Evolutionary conservation across 2,888 invertebrate species (phyloP), one percentile per base, ranked within the genome.

Genomic region (Onthophagus sagittarius): DNA sequence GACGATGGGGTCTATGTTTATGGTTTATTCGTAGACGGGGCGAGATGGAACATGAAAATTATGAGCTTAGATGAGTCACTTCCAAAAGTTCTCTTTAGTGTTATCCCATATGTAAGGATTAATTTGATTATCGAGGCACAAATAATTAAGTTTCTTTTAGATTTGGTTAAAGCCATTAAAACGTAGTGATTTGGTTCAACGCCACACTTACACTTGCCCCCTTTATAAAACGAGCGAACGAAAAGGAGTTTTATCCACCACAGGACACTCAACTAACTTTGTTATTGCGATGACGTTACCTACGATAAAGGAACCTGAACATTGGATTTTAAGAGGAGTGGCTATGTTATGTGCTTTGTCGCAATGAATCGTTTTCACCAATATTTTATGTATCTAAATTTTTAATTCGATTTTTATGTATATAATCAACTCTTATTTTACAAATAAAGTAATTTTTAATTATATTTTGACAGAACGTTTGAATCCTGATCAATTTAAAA

Each of bases 261-360:
- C 97, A 0, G 97, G 97, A 0, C 97, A 97, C 85, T 97, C 96
- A 77, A 96, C 96, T 74, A 97, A 97, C 88, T 97, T 96, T 83
- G 94, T 97, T 67, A 92, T 97, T 73, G 92, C 91, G 79, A 93
- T 97, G 91, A 86, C 90, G 75, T 86, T 97, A 75, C 84, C 89
- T 76, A 92, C 94, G 0, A 84, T 87, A 7, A 85, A 88, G 76
- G 87, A 90, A 0, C 87, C 91, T 11, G 89, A 93, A 73, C 96
- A 97, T 83, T 97, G 97, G 97, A 92, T 96, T 77, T 91, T 94
- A 87, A 87, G 96, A 69, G 97, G 97, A 6, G 94, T 95, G 15
- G 97, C 97, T 0, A 86, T 96, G 78, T 87, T 97, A 53, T 95
- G 96, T 79, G 96, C 96, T 83, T 87, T 97, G 79, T 93, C 91